Percentiles rank a stretch among this genome's conserved stretches.
Conservation (phyloP, 2,888 invertebrate genomes). For the Pyrocoelia pectoralis region DNA sequence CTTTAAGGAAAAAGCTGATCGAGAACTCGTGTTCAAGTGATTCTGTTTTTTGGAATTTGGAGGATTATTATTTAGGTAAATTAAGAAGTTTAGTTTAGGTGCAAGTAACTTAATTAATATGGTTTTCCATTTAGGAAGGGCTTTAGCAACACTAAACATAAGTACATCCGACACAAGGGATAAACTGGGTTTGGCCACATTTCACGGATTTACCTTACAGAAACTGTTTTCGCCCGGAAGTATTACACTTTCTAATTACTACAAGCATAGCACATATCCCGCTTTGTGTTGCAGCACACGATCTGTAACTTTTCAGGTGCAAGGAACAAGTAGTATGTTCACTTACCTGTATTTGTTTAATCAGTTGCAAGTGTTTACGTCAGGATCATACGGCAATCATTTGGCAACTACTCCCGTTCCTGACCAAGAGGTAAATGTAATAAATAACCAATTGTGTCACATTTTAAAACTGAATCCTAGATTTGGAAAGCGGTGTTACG, state of each 20-base stretch:
- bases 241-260: constrained; percentile 53
- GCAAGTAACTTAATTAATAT: not conserved
- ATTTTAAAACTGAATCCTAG: constrained; percentile 46
- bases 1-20: constrained; percentile 58
- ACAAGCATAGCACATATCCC: constrained; percentile 62
- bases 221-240: constrained; percentile 51
- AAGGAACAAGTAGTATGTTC: constrained; percentile 63
- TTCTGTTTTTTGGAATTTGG: constrained; percentile 27
- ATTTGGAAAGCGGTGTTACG: constrained; percentile 62
- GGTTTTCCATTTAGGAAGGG: constrained; percentile 61
- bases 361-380: constrained; percentile 59
- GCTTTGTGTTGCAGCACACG: constrained; percentile 63
- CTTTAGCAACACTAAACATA: constrained; percentile 61
- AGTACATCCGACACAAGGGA: constrained; percentile 64
- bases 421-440: constrained; percentile 55
- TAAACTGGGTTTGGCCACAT: constrained; percentile 59
- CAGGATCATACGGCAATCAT: constrained; percentile 59
- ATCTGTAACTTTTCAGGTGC: constrained; percentile 63
- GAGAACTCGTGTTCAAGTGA: constrained; percentile 56
- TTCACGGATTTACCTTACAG: constrained; percentile 53
- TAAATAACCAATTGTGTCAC: not conserved
- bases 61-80: constrained; percentile 34
- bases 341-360: constrained; percentile 65
- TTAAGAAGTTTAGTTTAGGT: not conserved
- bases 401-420: constrained; percentile 53